These are phyloP conservation scores for Caenorhabditis macrosperma DNA, from an alignment of 2,888 invertebrate species.

Conservation along the genomic window DNA sequence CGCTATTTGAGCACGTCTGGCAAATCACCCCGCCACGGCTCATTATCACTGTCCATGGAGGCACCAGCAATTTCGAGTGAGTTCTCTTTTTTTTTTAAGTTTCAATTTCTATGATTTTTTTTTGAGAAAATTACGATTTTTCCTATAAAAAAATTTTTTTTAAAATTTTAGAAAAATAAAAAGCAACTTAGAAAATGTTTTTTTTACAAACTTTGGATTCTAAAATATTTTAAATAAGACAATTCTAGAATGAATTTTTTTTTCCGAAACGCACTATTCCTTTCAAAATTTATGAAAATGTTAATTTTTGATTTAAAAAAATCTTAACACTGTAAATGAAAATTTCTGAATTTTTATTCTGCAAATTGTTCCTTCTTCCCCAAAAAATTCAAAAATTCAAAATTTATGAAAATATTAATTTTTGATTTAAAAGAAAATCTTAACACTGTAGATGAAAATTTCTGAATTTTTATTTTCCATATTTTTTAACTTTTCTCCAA, in stretches of 20 bases:
- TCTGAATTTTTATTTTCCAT: neutral
- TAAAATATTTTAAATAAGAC: too few relatives aligned
- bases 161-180: neutral
- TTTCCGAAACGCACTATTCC: too few relatives aligned
- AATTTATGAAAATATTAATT: neutral
- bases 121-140: too few relatives aligned
- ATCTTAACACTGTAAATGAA: neutral
- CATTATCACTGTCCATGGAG: constrained; percentile 97
- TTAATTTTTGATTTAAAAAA: too few relatives aligned
- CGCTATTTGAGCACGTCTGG: constrained; percentile 93
- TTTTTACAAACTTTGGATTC: too few relatives aligned
- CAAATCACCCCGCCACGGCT: constrained; percentile 94
- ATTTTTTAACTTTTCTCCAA: neutral
- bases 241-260: too few relatives aligned
- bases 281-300: too few relatives aligned
- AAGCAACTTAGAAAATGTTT: too few relatives aligned
- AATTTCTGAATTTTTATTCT: neutral
- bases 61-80: constrained; percentile 91
- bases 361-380: neutral
- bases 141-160: constrained; percentile 1
- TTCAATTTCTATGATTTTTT: too few relatives aligned
- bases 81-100: constrained; percentile 81
- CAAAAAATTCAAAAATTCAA: neutral
- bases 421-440: too few relatives aligned
- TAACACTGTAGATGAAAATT: too few relatives aligned